phyloP scores from a whole-genome alignment of 2,113 vertebrate species.

The Heteronetta atricapilla region DNA sequence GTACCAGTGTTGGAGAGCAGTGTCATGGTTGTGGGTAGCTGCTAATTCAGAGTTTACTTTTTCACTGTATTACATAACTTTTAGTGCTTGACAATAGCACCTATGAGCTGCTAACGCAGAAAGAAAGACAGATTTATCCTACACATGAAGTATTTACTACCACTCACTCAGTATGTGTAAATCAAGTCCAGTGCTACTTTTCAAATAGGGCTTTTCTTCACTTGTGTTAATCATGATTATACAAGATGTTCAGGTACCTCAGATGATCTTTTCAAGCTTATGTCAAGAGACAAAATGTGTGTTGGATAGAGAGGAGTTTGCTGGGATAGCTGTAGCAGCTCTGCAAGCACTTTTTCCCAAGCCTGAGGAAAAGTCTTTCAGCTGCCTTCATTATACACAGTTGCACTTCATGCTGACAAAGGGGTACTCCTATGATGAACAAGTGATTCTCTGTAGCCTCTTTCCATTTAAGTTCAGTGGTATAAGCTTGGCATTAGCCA shows the following conservation, averaged over 20 bases:
- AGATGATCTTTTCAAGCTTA: constrained; percentile 28
- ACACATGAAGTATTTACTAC: neutral
- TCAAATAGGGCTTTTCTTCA: neutral
- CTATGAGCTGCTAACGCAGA: neutral
- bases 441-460: neutral
- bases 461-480: neutral
- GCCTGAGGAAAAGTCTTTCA: neutral
- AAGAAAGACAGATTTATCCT: constrained; percentile 18
- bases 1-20: neutral
- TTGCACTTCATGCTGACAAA: neutral
- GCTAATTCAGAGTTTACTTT: neutral
- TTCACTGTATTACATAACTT: constrained; percentile 15
- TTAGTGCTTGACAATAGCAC: constrained; percentile 31
- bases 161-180: neutral
- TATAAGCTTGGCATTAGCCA: neutral
- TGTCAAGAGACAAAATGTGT: neutral
- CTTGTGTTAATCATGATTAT: neutral
- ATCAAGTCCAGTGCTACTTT: neutral
- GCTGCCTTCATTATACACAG: neutral
- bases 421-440: accelerated
- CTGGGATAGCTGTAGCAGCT: accelerated
- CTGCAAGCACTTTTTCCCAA: neutral
- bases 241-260: neutral
- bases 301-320: neutral
- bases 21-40: neutral